phyloP scores from a whole-genome alignment of 2,797 vertebrate genomes.

The Philypnodon macrostomus region DNA sequence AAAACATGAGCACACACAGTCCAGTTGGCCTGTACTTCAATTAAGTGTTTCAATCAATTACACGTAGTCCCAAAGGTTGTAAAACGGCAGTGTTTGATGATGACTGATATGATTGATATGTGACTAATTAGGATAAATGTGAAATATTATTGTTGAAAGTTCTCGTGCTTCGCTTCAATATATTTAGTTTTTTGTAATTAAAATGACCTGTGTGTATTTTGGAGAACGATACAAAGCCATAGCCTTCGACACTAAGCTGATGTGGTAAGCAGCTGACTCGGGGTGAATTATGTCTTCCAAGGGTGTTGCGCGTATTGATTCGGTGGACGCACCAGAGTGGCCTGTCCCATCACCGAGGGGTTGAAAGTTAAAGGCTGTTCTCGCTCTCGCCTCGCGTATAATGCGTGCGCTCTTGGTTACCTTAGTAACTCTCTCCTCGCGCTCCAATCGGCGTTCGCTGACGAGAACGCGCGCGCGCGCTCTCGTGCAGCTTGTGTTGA shows the following conservation, averaged over 20 bases:
- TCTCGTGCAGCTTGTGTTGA: constrained; percentile 67
- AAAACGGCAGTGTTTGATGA: too few relatives aligned
- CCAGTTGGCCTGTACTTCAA: too few relatives aligned
- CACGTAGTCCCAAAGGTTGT: too few relatives aligned
- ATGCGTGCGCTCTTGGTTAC: constrained; percentile 78
- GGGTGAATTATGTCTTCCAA: constrained; percentile 2
- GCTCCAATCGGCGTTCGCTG: constrained; percentile 74
- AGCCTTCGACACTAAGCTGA: background rate
- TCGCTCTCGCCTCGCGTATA: constrained; percentile 53
- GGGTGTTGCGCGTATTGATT: constrained; percentile 4
- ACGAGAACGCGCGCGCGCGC: constrained; percentile 74
- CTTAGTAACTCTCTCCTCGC: constrained; percentile 78
- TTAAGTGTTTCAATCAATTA: too few relatives aligned
- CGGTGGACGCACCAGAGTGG: constrained; percentile 8
- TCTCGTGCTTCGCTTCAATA: too few relatives aligned
- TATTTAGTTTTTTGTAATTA: too few relatives aligned
- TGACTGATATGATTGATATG: too few relatives aligned
- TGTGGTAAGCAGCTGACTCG: constrained; percentile 1
- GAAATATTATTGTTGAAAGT: too few relatives aligned
- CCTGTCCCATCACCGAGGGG: constrained; percentile 10
- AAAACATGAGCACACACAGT: too few relatives aligned
- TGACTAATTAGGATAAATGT: too few relatives aligned
- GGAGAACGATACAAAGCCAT: background rate
- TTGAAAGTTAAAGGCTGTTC: constrained; percentile 42
- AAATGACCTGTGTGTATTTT: background rate